Base-by-base conservation (phyloP, 2,888 invertebrate species). In the Andrena flavipes region DNA sequence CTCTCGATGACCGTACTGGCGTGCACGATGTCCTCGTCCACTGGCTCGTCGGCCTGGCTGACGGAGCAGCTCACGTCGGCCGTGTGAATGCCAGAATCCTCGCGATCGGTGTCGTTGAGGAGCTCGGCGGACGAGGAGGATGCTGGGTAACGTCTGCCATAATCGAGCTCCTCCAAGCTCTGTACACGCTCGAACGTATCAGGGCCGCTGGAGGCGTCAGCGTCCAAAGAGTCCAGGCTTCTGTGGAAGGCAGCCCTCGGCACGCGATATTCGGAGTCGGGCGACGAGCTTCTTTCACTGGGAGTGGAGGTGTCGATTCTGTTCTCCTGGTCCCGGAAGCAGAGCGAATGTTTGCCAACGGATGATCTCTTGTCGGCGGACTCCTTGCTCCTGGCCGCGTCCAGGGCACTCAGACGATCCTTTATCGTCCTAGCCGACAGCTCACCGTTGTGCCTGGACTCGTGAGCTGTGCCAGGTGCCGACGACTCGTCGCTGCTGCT, bases 1-100 rank as follows among this genome's bases (percentile, higher is more conserved):
- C 90, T 84, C 76, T 91, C 89, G 59, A 91, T 78, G 30, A 88
- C 80, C 20, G 90, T 84, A 23, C 70, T 74, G 1, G 65, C 79
- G 67, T 91, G 90, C 10, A 90, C 87, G 59, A 89, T 80, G 2
- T 93, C 93, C 65, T 94, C 93, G 74, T 96, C 96, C 71, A 96
- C 96, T 26, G 96, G 96, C 88, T 97, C 97, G 92, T 97, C 97
- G 65, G 96, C 96, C 89, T 97, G 97, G 90, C 96, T 96, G 29
- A 96, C 96, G 42, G 96, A 96, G 89, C 96, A 97, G 26, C 97
- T 97, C 74, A 97, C 97, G 91, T 97, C 96, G 2, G 97, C 97
- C 5, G 97, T 96, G 88, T 97, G 97, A 83, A 97, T 96, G 2
- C 97, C 97, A 84, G 96, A 97, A 91, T 97, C 97, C 94, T 97